phyloP scores from a whole-genome alignment of 2,797 vertebrate species.

The Xenops minutus region DNA sequence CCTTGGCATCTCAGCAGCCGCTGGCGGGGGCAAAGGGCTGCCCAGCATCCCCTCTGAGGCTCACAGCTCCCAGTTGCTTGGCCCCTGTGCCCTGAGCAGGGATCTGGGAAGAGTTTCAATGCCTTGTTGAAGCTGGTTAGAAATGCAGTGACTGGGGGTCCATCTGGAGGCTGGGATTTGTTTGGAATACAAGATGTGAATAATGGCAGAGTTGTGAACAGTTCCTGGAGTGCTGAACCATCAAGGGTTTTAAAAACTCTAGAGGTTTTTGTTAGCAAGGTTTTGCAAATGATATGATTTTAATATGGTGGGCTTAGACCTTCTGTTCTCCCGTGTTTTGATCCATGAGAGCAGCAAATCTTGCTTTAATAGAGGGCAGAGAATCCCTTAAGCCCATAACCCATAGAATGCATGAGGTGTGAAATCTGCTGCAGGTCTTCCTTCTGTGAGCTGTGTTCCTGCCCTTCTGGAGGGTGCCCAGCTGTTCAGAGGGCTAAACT shows the following conservation, averaged over 20 bases:
- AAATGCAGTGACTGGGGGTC: neutral
- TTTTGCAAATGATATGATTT: neutral
- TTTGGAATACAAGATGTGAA: neutral
- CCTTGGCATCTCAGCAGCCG: no score
- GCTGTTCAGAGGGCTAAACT: neutral
- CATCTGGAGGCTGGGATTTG: neutral
- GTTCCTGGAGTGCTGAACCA: neutral
- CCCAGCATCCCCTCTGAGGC: neutral
- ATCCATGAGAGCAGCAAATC: neutral
- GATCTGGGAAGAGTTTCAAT: neutral
- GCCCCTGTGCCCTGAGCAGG: neutral
- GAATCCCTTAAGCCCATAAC: neutral
- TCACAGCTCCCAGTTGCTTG: neutral
- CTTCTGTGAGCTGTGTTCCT: neutral
- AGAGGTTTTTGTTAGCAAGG: neutral
- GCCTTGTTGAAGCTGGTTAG: neutral
- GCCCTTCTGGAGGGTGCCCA: neutral
- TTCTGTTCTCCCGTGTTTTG: neutral
- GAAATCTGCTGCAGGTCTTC: neutral
- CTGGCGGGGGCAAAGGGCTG: no score
- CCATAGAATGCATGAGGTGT: neutral
- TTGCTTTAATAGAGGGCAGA: neutral
- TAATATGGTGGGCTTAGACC: fast-evolving
- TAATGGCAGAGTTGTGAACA: neutral
- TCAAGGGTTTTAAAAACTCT: neutral